A percentile compares a stretch with the other conserved stretches of the same genome.
Conservation (phyloP, 2,113 vertebrate genomes). For the Zosterops hypoxanthus region DNA sequence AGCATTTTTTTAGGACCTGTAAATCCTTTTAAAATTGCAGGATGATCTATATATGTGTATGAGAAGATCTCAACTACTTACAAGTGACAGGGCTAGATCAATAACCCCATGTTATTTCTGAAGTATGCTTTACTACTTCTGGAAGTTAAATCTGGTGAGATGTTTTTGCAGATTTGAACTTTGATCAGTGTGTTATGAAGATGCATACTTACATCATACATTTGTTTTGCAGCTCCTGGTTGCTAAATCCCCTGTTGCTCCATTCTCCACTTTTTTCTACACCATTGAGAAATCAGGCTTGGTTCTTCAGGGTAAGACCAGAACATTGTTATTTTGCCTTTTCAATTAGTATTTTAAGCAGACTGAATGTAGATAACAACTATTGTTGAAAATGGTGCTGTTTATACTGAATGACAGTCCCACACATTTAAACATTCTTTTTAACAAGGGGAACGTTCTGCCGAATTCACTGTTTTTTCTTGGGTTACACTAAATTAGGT, state of each 20-base stretch:
- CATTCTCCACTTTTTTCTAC: constrained; percentile 77
- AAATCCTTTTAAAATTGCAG: background rate
- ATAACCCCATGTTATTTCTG: background rate
- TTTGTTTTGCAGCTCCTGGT: constrained; percentile 78
- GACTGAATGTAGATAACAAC: background rate
- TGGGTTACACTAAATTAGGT: background rate
- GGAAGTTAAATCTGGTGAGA: background rate
- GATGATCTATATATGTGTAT: background rate
- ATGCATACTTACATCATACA: background rate
- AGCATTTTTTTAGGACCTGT: background rate
- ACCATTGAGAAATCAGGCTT: constrained; percentile 80
- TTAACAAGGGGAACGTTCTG: background rate
- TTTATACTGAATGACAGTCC: background rate
- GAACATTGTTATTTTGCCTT: background rate
- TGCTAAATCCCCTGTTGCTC: constrained; percentile 84
- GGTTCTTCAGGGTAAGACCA: constrained; percentile 80
- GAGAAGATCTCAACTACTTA: background rate
- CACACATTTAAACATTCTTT: background rate
- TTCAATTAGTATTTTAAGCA: background rate
- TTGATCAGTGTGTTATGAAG: background rate
- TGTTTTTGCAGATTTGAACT: background rate
- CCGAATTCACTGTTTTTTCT: background rate
- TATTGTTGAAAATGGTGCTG: background rate
- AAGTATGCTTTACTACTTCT: background rate
- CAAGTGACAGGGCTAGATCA: background rate